Conservation (phyloP, 2,113 vertebrate genomes). For the Rhea pennata region DNA sequence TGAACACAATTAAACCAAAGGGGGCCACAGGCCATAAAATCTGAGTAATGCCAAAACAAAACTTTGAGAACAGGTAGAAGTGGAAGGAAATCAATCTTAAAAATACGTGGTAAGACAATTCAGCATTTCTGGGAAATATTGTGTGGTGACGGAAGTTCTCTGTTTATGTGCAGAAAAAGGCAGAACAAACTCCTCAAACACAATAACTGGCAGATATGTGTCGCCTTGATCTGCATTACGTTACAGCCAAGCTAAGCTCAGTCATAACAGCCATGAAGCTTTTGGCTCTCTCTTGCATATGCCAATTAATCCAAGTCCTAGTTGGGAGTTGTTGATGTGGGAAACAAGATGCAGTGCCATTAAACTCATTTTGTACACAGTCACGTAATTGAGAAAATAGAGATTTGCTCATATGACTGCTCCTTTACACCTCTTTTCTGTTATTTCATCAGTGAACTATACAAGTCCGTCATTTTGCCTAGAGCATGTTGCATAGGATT, state of each 20-base stretch:
- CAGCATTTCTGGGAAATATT: conserved; percentile 32
- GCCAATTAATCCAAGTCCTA: conserved; percentile 9
- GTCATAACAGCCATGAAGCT: neutral
- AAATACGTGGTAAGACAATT: conserved; percentile 46
- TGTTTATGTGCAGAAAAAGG: conserved; percentile 48
- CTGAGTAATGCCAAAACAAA: neutral
- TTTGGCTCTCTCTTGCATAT: conserved; percentile 20
- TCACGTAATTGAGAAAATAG: neutral
- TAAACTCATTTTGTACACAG: neutral
- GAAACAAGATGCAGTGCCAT: conserved; percentile 5
- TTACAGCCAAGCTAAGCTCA: conserved; percentile 11
- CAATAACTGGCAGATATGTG: conserved; percentile 36
- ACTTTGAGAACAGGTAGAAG: conserved; percentile 38
- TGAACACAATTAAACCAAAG: neutral
- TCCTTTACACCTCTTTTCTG: neutral
- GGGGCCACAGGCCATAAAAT: neutral
- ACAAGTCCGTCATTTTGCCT: neutral
- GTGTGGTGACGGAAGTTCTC: neutral
- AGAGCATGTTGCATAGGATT: too few relatives aligned
- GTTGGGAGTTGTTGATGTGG: neutral
- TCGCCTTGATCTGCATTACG: conserved; percentile 11
- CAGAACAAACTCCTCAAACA: conserved; percentile 50
- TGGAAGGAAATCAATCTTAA: conserved; percentile 41
- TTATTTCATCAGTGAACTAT: neutral
- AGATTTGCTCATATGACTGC: neutral